phyloP scores from a whole-genome alignment of 2,113 vertebrate genomes.

The Diadophis punctatus region DNA sequence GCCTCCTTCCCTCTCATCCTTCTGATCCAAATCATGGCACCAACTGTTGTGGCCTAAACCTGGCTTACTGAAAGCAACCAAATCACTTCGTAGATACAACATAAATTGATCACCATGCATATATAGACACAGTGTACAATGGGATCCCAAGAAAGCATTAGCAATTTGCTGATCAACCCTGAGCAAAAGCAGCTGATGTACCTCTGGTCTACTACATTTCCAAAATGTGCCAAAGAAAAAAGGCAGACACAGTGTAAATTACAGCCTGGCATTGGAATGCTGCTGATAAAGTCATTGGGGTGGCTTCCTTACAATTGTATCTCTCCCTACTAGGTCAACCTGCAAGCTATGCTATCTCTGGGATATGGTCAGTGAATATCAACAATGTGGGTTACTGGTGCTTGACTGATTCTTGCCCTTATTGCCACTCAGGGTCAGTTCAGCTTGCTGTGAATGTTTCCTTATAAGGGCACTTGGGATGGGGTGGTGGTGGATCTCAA shows the following conservation, averaged over 20 bases:
- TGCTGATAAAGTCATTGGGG: neutral
- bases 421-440: neutral
- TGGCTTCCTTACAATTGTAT: neutral
- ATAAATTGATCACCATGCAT: neutral
- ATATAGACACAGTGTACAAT: neutral
- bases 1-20: neutral
- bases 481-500: neutral
- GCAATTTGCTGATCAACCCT: neutral
- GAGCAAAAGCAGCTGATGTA: neutral
- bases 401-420: neutral
- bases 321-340: neutral
- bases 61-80: neutral
- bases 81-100: neutral
- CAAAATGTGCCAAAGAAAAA: neutral
- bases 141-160: neutral
- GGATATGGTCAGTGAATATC: neutral
- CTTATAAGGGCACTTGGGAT: neutral
- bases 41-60: neutral
- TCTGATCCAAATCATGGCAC: neutral
- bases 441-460: neutral
- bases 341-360: neutral
- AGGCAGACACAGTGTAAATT: neutral
- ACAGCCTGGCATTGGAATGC: neutral
- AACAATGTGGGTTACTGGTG: neutral
- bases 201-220: neutral